Evolutionary conservation across 2,888 invertebrate genomes (phyloP).

Genomic region (Macropis europaea): DNA sequence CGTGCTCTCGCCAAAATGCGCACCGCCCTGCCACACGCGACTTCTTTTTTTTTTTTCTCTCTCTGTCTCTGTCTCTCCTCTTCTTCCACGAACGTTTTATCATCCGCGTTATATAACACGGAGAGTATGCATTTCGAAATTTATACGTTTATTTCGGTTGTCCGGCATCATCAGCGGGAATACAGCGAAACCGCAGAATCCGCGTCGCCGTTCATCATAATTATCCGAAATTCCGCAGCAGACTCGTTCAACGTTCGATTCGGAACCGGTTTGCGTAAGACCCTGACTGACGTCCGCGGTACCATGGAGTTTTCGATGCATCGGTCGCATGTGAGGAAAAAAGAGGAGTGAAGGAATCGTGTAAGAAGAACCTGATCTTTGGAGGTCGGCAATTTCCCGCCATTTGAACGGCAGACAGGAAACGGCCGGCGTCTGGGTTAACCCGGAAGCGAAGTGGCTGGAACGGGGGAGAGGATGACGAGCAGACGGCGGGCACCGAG

Average conservation of each 20-base stretch:
- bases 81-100: too few relatives aligned
- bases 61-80: not conserved
- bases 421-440: conserved; percentile 39
- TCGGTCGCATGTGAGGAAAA: too few relatives aligned
- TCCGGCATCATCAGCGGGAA: too few relatives aligned
- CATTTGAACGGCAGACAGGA: conserved; percentile 40
- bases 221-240: too few relatives aligned
- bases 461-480: conserved; percentile 27
- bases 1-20: conserved; percentile 16
- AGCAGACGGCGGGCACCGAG: conserved; percentile 7
- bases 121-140: too few relatives aligned
- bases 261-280: not conserved
- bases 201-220: too few relatives aligned
- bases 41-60: not conserved
- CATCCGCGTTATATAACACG: too few relatives aligned
- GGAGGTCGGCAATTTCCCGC: conserved; percentile 29
- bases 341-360: too few relatives aligned
- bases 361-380: too few relatives aligned
- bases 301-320: not conserved
- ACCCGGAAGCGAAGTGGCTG: conserved; percentile 61
- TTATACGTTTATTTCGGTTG: too few relatives aligned
- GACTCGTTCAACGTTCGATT: not conserved
- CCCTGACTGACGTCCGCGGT: not conserved
- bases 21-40: conserved; percentile 12
- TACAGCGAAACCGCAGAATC: too few relatives aligned